These are phyloP conservation scores for Phalacrocorax carbo DNA, from an alignment of 2,113 vertebrate species.

Conservation along the genomic window DNA sequence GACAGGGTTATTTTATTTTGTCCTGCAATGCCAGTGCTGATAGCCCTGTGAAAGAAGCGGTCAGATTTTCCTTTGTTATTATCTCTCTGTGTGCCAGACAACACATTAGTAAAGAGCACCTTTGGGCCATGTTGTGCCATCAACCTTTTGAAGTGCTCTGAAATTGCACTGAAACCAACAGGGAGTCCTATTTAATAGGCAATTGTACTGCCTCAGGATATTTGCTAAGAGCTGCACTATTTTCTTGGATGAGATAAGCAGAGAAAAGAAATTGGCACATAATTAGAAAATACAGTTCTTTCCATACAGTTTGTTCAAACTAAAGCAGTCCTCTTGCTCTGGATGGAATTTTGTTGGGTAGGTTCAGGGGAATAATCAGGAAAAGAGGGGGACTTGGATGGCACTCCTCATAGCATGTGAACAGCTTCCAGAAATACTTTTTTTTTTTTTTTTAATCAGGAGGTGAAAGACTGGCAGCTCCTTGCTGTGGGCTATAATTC, in stretches of 20 bases:
- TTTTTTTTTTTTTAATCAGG: not conserved
- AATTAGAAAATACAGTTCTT: slow-evolving; percentile 1
- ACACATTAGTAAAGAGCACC: not conserved
- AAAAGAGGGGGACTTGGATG: not conserved
- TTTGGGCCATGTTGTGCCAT: not conserved
- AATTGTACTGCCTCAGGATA: not conserved
- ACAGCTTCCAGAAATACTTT: not conserved
- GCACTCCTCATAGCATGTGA: not conserved
- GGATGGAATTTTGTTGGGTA: not conserved
- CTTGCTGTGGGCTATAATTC: not conserved
- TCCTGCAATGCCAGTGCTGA: not conserved
- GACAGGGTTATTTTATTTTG: not conserved
- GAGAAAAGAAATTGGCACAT: not conserved
- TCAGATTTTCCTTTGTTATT: not conserved
- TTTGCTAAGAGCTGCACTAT: not conserved
- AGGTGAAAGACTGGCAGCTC: slow-evolving; percentile 29
- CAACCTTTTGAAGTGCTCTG: not conserved
- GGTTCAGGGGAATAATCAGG: not conserved
- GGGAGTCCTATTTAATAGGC: slow-evolving; percentile 17
- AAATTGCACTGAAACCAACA: not conserved
- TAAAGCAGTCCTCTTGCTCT: not conserved
- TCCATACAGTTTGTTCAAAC: not conserved
- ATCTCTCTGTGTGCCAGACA: not conserved
- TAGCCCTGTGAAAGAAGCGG: not conserved
- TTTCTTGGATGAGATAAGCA: not conserved